A percentile compares a stretch with the other conserved stretches of the same genome.
Conservation (phyloP, 2,888 invertebrate genomes). For the Rhamphomyia laevipes region DNA sequence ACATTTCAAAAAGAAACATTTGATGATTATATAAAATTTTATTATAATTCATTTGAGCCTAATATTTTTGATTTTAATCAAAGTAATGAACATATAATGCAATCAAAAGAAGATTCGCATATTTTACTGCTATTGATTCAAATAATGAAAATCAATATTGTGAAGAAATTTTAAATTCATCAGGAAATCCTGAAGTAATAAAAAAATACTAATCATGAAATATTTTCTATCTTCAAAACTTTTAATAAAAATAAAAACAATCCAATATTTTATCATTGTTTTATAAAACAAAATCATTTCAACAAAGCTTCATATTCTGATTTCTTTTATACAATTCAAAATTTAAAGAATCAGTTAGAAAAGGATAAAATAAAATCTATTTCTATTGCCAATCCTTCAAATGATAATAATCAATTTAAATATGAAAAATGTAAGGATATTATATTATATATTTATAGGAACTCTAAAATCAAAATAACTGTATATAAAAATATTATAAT, state of each 20-base stretch:
- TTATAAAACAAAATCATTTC: constrained; percentile 8
- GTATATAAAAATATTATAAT: background rate
- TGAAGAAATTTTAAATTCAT: no score
- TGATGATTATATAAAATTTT: constrained; percentile 7
- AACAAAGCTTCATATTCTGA: constrained; percentile 1
- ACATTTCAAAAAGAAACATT: background rate
- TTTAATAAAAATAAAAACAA: background rate
- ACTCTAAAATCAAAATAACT: constrained; percentile 5
- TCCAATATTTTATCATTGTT: constrained; percentile 8
- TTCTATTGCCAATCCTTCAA: constrained; percentile 4
- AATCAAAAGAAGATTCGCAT: background rate
- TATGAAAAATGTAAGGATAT: constrained; percentile 6
- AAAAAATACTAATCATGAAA: constrained; percentile 4
- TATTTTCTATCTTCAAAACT: constrained; percentile 9
- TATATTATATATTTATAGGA: constrained; percentile 1
- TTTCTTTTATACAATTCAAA: constrained; percentile 6
- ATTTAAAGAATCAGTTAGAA: constrained; percentile 3
- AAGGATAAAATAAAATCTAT: constrained; percentile 3
- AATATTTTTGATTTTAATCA: constrained; percentile 3
- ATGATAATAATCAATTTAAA: constrained; percentile 5
- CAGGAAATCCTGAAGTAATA: constrained; percentile 1
- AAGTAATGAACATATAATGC: background rate
- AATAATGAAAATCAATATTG: background rate
- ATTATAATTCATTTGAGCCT: constrained; percentile 4
- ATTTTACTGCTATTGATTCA: constrained; percentile 1